Conservation (phyloP, 2,888 invertebrate genomes). For the Dione juno region DNA sequence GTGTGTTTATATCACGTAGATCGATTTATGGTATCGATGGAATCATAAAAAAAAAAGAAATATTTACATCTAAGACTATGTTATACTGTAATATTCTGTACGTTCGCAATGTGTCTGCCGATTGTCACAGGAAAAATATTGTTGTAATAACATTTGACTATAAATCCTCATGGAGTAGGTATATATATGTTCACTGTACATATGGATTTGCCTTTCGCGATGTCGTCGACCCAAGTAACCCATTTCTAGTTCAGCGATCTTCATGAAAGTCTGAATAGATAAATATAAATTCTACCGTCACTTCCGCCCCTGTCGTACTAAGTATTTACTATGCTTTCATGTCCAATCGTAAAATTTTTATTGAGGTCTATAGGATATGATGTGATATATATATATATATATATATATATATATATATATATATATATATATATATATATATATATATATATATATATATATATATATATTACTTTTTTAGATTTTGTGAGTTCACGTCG, state of each 20-base stretch:
- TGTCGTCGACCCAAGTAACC: conserved; percentile 25
- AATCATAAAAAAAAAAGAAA: too few relatives aligned
- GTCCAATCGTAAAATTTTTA: conserved; percentile 11
- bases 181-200: conserved; percentile 2
- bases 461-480: too few relatives aligned
- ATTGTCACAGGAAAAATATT: neutral
- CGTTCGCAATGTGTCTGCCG: neutral
- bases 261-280: conserved; percentile 26
- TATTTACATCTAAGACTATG: too few relatives aligned
- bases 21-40: too few relatives aligned
- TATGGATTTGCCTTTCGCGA: conserved; percentile 14
- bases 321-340: conserved; percentile 5
- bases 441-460: too few relatives aligned
- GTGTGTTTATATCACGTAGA: too few relatives aligned
- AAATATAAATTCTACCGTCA: conserved; percentile 28
- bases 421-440: too few relatives aligned
- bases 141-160: neutral
- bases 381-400: neutral
- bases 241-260: conserved; percentile 31
- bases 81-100: too few relatives aligned
- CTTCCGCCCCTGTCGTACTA: neutral
- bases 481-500: too few relatives aligned
- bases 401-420: too few relatives aligned
- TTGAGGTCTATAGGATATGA: conserved; percentile 3
- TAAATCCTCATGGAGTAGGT: neutral